Conservation (phyloP, 1,140 invertebrate species). For the Cecropterus lyciades region DNA sequence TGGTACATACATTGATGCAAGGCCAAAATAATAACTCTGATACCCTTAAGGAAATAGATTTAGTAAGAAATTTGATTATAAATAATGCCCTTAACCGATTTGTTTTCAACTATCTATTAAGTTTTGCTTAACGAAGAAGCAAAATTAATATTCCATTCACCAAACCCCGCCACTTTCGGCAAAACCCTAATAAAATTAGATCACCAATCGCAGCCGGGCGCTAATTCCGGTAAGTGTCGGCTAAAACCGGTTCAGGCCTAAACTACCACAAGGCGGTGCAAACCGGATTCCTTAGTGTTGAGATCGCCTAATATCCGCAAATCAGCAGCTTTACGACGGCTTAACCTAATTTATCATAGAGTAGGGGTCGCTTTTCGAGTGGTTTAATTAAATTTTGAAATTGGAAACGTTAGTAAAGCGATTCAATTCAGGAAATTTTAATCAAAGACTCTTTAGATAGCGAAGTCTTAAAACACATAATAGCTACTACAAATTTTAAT, state of each 20-base stretch:
- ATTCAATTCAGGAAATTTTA: no score
- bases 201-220: slow-evolving; percentile 8
- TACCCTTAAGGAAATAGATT: no score
- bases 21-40: no score
- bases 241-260: background rate
- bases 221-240: slow-evolving; percentile 14
- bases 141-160: slow-evolving; percentile 22
- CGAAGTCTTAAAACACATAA: background rate
- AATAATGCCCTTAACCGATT: background rate
- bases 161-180: background rate
- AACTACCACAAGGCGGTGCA: background rate
- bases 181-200: slow-evolving; percentile 14
- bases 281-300: background rate
- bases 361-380: background rate
- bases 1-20: no score
- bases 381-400: background rate
- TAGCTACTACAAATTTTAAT: no score
- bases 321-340: background rate
- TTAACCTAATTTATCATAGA: background rate
- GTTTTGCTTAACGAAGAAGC: background rate
- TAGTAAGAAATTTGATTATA: background rate
- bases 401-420: background rate
- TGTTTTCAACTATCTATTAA: background rate
- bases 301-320: slow-evolving; percentile 1
- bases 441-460: background rate